phyloP scores from a whole-genome alignment of 2,888 invertebrate species.

The Mamestra brassicae region DNA sequence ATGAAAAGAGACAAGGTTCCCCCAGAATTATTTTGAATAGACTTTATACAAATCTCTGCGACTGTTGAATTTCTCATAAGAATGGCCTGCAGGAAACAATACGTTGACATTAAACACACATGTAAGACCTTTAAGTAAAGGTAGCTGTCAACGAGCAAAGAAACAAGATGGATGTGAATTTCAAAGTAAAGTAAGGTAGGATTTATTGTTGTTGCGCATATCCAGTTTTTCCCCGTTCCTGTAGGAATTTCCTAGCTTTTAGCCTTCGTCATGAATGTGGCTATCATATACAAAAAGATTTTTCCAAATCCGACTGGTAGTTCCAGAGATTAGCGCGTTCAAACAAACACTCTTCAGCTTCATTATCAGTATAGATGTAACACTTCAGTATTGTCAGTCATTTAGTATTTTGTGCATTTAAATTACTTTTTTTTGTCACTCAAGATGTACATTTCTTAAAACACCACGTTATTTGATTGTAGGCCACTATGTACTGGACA shows the following conservation, averaged over 20 bases:
- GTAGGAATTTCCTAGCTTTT: too few relatives aligned
- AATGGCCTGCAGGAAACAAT: slow-evolving; percentile 49
- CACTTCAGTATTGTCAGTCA: background rate
- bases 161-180: slow-evolving; percentile 36
- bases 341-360: too few relatives aligned
- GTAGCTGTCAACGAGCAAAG: slow-evolving; percentile 36
- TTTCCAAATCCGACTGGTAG: too few relatives aligned
- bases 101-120: slow-evolving; percentile 51
- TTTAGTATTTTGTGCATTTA: background rate
- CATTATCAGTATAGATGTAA: background rate
- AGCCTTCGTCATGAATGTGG: too few relatives aligned
- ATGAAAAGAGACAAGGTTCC: slow-evolving; percentile 1
- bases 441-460: too few relatives aligned
- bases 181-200: background rate
- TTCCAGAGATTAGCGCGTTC: too few relatives aligned
- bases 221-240: too few relatives aligned
- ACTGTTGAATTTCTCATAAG: slow-evolving; percentile 39
- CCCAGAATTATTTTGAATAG: slow-evolving; percentile 29
- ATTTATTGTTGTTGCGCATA: background rate
- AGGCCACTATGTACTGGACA: too few relatives aligned
- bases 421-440: too few relatives aligned
- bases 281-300: too few relatives aligned
- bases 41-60: slow-evolving; percentile 30
- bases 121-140: slow-evolving; percentile 55
- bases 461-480: too few relatives aligned